phyloP scores from a whole-genome alignment of 2,888 invertebrate species.

The Drosophila paramelanica region DNA sequence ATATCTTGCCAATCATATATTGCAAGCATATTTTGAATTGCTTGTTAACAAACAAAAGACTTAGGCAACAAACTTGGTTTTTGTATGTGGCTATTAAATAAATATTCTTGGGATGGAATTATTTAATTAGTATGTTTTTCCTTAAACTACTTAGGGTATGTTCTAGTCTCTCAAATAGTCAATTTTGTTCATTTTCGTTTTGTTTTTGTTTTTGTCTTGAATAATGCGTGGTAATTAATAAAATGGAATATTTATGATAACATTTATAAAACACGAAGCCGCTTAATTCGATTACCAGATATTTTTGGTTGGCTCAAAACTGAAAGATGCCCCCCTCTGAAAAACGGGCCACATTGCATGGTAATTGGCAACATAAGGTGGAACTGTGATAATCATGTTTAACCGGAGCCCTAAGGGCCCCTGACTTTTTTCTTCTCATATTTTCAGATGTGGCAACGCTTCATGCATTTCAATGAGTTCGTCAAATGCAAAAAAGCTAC shows the following conservation, averaged over 20 bases:
- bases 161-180: neutral
- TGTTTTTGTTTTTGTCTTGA: conserved; percentile 45
- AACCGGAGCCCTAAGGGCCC: conserved; percentile 46
- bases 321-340: conserved; percentile 6
- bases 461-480: conserved; percentile 76
- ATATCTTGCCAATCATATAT: neutral
- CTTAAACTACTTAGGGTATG: conserved; percentile 8
- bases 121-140: no score
- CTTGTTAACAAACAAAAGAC: conserved; percentile 55
- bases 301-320: conserved; percentile 30
- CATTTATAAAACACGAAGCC: conserved; percentile 80
- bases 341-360: conserved; percentile 44
- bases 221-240: conserved; percentile 79
- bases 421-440: conserved; percentile 5
- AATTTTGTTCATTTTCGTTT: neutral
- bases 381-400: conserved; percentile 81
- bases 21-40: neutral
- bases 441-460: conserved; percentile 45
- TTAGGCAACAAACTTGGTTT: conserved; percentile 67
- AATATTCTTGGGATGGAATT: no score
- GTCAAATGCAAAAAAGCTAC: conserved; percentile 69
- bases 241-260: conserved; percentile 81
- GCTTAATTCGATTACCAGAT: conserved; percentile 79
- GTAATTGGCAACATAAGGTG: conserved; percentile 73
- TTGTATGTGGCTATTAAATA: no score